These are phyloP conservation scores for Okamejei kenojei DNA, from an alignment of 2,797 vertebrate genomes.

Conservation along the genomic window DNA sequence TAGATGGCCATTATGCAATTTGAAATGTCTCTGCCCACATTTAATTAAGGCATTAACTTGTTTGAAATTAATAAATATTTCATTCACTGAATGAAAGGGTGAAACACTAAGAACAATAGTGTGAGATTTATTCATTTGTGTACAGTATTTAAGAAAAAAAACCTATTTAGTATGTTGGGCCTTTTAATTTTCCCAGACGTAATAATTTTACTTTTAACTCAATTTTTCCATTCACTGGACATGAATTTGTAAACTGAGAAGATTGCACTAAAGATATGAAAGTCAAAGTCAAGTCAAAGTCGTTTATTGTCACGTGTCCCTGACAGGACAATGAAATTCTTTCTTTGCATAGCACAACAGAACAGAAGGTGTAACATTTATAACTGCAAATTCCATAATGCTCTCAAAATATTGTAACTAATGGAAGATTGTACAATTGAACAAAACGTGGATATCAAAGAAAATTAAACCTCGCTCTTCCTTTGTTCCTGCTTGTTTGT, in stretches of 20 bases:
- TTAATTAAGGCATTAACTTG: not conserved
- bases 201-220: not conserved
- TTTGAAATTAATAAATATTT: not conserved
- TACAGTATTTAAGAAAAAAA: not conserved
- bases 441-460: not conserved
- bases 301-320: no score
- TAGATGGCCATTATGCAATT: not conserved
- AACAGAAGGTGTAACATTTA: not conserved
- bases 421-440: not conserved
- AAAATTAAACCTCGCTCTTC: not conserved
- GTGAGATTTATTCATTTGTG: not conserved
- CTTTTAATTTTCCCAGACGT: not conserved
- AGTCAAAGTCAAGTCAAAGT: no score
- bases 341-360: no score
- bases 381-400: not conserved
- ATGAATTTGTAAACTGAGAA: not conserved
- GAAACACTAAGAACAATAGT: not conserved
- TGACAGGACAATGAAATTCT: no score
- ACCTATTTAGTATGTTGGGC: not conserved
- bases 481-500: not conserved
- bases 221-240: not conserved
- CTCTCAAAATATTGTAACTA: not conserved
- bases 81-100: not conserved
- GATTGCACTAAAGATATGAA: not conserved
- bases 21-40: not conserved